Evolutionary conservation across 2,113 vertebrate species (phyloP).

Genomic region (Platysternon megacephalum): DNA sequence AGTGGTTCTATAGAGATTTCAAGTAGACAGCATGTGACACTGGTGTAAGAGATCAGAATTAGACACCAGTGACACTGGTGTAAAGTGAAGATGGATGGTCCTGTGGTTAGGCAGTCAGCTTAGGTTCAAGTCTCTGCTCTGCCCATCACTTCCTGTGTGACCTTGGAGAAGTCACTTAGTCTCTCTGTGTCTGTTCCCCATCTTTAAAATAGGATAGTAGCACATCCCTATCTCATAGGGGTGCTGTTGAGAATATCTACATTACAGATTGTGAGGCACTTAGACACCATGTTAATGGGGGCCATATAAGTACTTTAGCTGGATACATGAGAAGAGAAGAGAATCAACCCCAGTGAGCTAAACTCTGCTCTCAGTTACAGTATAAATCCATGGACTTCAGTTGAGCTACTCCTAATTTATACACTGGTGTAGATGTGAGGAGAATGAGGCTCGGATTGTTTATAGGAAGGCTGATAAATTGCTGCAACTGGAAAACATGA

Average conservation of each 20-base stretch:
- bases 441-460: not conserved
- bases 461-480: not conserved
- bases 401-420: not conserved
- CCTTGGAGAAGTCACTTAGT: not conserved
- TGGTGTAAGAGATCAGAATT: not conserved
- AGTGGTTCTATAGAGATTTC: not conserved
- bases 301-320: not conserved
- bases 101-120: not conserved
- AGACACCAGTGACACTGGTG: not conserved
- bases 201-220: not conserved
- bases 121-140: not conserved
- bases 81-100: not conserved
- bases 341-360: not conserved
- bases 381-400: not conserved
- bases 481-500: not conserved
- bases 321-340: not conserved
- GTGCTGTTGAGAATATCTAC: not conserved
- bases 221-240: not conserved
- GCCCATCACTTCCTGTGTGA: not conserved
- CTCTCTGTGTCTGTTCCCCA: no score
- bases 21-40: not conserved
- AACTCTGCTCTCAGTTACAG: not conserved
- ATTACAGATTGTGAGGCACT: not conserved
- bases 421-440: not conserved
- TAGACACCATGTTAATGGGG: not conserved